Conservation (phyloP, 2,113 vertebrate species). For the Microtus montanus region DNA sequence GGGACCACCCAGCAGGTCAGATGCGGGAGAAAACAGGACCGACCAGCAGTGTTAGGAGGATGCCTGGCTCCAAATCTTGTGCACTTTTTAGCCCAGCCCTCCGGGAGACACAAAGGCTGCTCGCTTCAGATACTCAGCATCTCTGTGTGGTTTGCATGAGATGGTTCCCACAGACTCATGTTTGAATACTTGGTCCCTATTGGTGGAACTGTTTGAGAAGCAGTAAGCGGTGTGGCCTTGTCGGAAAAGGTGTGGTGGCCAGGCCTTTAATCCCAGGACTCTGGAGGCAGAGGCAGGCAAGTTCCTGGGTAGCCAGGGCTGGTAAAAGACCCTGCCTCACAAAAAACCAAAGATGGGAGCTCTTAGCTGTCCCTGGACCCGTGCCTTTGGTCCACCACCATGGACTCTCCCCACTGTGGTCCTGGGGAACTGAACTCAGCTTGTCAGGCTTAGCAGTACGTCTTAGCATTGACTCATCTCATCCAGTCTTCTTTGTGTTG, state of each 20-base stretch:
- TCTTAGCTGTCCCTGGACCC: neutral
- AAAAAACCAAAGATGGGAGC: neutral
- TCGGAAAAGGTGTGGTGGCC: neutral
- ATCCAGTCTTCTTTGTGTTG: neutral
- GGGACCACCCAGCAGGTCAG: neutral
- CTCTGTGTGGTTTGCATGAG: neutral
- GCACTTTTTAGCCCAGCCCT: neutral
- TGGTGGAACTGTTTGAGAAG: neutral
- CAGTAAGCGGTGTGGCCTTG: neutral
- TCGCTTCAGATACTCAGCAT: neutral
- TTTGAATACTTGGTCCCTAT: neutral
- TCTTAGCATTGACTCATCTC: too few relatives aligned
- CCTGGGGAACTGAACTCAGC: neutral
- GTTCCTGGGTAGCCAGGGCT: neutral
- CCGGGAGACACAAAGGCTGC: neutral
- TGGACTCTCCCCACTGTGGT: neutral
- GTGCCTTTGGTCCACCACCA: neutral
- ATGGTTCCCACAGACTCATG: neutral
- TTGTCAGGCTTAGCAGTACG: neutral
- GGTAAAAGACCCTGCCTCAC: neutral
- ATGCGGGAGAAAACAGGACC: neutral
- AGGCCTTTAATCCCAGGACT: neutral
- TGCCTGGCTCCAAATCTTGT: neutral
- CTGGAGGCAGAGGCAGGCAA: neutral
- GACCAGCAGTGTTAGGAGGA: neutral